A percentile compares a stretch with the other conserved stretches of the same genome.
Conservation (phyloP, 2,113 vertebrate genomes). For the Caranx ignobilis region DNA sequence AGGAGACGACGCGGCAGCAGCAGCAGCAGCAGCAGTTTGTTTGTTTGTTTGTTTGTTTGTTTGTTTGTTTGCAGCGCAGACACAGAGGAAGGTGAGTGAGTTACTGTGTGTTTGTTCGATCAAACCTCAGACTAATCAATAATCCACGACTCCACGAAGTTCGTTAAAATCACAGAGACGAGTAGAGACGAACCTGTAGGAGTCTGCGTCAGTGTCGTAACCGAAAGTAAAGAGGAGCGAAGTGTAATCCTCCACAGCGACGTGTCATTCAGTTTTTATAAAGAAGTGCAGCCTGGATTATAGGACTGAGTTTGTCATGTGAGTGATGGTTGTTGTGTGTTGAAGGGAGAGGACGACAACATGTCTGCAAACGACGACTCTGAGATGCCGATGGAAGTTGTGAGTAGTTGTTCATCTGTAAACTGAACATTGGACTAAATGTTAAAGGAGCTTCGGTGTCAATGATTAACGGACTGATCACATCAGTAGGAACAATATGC, state of each 20-base stretch:
- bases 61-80: background rate
- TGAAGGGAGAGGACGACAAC: background rate
- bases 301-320: too few species aligned
- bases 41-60: too few species aligned
- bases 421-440: background rate
- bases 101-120: too few species aligned
- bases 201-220: background rate
- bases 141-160: too few species aligned
- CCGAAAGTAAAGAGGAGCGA: slow-evolving; percentile 1
- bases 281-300: background rate
- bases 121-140: too few species aligned
- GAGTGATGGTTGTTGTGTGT: background rate
- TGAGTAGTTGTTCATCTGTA: slow-evolving; percentile 17
- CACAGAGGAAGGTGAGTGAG: too few species aligned
- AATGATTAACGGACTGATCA: background rate
- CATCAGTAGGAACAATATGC: background rate
- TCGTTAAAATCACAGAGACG: too few species aligned
- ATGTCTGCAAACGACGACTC: accelerated
- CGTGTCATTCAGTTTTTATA: too few species aligned
- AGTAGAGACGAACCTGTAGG: background rate
- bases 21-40: too few species aligned
- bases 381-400: background rate
- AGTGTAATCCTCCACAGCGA: too few species aligned
- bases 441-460: background rate
- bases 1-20: accelerated